These are phyloP conservation scores for Crossocerus cetratus DNA, from an alignment of 2,888 invertebrate species.

Conservation along the genomic window DNA sequence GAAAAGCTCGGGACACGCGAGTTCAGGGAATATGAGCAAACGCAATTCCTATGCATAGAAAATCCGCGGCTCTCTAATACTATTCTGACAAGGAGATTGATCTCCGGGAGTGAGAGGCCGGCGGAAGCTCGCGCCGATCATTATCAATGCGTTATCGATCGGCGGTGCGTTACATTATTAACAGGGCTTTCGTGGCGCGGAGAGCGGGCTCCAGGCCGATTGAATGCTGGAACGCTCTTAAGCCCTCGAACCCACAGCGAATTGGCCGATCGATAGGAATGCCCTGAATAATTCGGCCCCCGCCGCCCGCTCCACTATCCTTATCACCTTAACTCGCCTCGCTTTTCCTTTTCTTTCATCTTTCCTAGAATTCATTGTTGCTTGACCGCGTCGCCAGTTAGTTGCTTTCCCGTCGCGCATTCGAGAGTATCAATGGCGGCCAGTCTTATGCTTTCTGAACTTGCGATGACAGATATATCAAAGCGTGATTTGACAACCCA, in stretches of 20 bases:
- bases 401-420: not conserved
- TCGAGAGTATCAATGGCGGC: no score
- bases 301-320: not conserved
- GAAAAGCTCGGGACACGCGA: no score
- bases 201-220: not conserved
- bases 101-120: no score
- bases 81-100: no score
- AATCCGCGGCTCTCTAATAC: no score
- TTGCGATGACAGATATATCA: no score
- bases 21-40: no score
- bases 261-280: conserved; percentile 42
- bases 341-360: conserved; percentile 1
- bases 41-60: no score
- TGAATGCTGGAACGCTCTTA: conserved; percentile 17
- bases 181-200: conserved; percentile 3
- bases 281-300: conserved; percentile 36
- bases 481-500: no score
- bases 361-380: not conserved
- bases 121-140: conserved; percentile 4
- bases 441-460: no score
- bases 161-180: conserved; percentile 17
- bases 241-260: conserved; percentile 27
- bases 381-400: not conserved
- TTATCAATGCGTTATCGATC: conserved; percentile 23
- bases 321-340: conserved; percentile 10